Base-by-base conservation (phyloP, 2,113 vertebrate genomes). In the Equus przewalskii region DNA sequence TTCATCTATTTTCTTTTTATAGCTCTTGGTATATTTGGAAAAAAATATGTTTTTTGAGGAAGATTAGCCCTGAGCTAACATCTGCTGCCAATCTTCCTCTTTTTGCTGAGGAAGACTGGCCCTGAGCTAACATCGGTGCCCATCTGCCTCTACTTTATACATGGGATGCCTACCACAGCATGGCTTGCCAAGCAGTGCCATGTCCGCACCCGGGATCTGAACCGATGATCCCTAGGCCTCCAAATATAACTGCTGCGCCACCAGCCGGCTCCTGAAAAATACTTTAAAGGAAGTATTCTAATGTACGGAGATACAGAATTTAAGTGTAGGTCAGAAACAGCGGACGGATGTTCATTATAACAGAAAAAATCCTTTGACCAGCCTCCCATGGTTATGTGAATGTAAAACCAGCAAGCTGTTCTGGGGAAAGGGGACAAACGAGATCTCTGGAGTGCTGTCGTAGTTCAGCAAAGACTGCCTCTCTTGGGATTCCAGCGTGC, bases 11-110 rank as follows among this genome's bases (percentile, higher is more conserved):
- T 65, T 65, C 33, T 64, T 49, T 44, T 11, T 21, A 14, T 21
- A 13, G 41, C 30, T 49, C 73, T 70, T 11, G 10, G 36, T 19
- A 58, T 28, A 54, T 54, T 54, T 54, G 51, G 3, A 54, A 3
- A 58, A 4, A 41, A 41, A 26, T 28, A 2, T 64, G 4, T 1
- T 6, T 46, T 28, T 0, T 1, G 36, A 41, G 36, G 36, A 41
- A 41, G 36, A 41, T 41, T 41, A 41, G 36, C 36, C 36, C 36
- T 41, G 36, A 41, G 36, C 36, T 41, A 41, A 41, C 36, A 41
- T 41, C 36, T 41, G 36, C 36, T 41, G 36, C 36, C 36, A 41
- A 3, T 41, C 36, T 41, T 41, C 36, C 36, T 41, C 36, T 41
- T 41, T 41, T 41, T 41, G 36, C 36, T 41, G 36, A 41, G 36